Evolutionary conservation across 2,888 invertebrate genomes (phyloP).

Genomic region (Salticus scenicus): DNA sequence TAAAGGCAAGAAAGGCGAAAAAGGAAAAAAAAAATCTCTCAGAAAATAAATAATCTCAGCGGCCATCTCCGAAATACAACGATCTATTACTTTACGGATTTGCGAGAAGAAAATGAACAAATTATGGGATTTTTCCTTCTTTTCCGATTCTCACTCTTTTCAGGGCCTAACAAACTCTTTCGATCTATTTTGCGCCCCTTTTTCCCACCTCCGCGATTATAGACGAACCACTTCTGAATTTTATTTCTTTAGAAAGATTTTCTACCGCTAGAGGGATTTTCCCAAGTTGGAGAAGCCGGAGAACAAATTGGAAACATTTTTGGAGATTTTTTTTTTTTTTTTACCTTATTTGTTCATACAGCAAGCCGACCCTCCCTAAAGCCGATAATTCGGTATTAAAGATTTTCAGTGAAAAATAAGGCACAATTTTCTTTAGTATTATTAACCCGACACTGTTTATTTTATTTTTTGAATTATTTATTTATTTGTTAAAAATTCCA

Average conservation of each 20-base stretch:
- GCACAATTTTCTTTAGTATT: too few relatives aligned
- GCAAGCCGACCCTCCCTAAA: not conserved
- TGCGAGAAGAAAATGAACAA: constrained; percentile 66
- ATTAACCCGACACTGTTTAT: not conserved
- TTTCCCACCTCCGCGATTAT: not conserved
- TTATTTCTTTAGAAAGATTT: not conserved
- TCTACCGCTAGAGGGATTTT: constrained; percentile 2
- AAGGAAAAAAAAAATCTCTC: not conserved
- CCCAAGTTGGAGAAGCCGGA: not conserved
- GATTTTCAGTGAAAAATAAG: not conserved
- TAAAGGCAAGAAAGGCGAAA: not conserved
- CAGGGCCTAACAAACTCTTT: not conserved
- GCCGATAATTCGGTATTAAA: not conserved
- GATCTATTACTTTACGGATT: constrained; percentile 69
- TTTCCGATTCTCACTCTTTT: not conserved
- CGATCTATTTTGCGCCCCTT: not conserved
- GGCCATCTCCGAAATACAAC: constrained; percentile 52
- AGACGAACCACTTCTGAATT: not conserved
- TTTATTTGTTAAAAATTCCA: not conserved
- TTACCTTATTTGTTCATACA: not conserved
- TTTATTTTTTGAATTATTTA: not conserved
- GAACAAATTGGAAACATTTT: not conserved
- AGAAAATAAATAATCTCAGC: constrained; percentile 64
- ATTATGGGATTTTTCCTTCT: constrained; percentile 38
- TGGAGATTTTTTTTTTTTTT: not conserved